A percentile compares a stretch with the other conserved stretches of the same genome.
phyloP scores from a whole-genome alignment of 2,797 vertebrate species.

The Syngnathus acus region DNA sequence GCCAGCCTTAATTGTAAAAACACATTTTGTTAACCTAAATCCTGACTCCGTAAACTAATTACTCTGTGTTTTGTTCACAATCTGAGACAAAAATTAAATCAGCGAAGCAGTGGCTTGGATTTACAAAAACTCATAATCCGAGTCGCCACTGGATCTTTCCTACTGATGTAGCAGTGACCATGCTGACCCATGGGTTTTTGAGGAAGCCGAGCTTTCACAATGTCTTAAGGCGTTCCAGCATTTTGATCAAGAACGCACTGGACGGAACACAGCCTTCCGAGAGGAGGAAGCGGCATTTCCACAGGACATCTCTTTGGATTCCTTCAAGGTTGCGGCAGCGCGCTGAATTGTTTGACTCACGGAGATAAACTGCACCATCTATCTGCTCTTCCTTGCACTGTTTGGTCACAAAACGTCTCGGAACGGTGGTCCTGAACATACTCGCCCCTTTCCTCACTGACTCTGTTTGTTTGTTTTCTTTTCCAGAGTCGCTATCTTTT shows the following conservation, averaged over 20 bases:
- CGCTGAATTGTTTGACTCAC: constrained; percentile 46
- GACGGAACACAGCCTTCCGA: constrained; percentile 21
- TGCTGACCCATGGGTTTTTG: background rate
- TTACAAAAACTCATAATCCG: too few relatives aligned
- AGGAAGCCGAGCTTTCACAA: constrained; percentile 5
- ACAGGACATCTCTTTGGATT: constrained; percentile 51
- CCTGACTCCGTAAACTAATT: too few relatives aligned
- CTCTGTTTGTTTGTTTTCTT: constrained; percentile 47
- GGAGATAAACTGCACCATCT: constrained; percentile 50
- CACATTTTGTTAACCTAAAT: too few relatives aligned
- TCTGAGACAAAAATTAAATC: too few relatives aligned
- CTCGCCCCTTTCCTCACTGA: constrained; percentile 6
- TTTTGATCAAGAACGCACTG: constrained; percentile 18
- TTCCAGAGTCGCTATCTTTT: constrained; percentile 44
- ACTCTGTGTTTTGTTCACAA: too few relatives aligned
- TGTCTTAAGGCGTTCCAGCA: constrained; percentile 16
- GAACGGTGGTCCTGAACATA: constrained; percentile 16
- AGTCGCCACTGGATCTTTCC: background rate
- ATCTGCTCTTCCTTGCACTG: constrained; percentile 32
- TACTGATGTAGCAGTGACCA: background rate
- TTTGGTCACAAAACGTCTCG: constrained; percentile 38
- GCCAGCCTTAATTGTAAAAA: too few relatives aligned
- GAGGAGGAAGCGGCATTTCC: constrained; percentile 51
- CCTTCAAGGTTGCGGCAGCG: constrained; percentile 42
- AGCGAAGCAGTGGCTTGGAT: too few relatives aligned